Percentiles rank a stretch among this genome's conserved stretches.
These are phyloP conservation scores for Chelonus formosanus DNA, from an alignment of 2,888 invertebrate genomes.

Conservation along the genomic window DNA sequence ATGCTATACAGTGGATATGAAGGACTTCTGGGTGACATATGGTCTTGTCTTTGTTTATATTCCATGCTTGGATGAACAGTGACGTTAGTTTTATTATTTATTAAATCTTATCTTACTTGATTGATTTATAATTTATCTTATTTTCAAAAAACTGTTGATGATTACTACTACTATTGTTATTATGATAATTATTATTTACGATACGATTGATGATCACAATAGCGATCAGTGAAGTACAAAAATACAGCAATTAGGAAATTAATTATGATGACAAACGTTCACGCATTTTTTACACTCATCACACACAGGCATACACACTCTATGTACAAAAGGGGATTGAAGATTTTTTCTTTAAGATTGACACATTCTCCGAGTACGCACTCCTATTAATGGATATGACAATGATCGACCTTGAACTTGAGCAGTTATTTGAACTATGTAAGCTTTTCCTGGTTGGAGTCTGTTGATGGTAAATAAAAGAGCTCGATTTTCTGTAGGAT, in stretches of 20 bases:
- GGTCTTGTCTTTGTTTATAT: no score
- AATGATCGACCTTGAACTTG: conserved; percentile 53
- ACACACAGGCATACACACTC: conserved; percentile 34
- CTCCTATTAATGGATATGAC: conserved; percentile 55
- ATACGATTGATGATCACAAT: conserved; percentile 7
- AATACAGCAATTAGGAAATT: conserved; percentile 22
- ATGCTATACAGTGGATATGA: no score
- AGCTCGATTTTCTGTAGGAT: conserved; percentile 48
- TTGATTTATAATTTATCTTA: no score
- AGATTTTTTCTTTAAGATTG: conserved; percentile 36
- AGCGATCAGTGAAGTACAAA: conserved; percentile 25
- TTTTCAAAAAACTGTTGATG: no score
- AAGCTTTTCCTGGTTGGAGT: conserved; percentile 54
- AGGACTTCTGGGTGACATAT: no score
- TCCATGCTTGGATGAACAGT: no score
- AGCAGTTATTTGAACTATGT: conserved; percentile 56
- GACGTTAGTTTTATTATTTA: no score
- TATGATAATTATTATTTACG: neutral
- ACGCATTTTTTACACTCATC: conserved; percentile 17
- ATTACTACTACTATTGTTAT: no score
- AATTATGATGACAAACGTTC: conserved; percentile 19
- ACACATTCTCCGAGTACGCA: conserved; percentile 54
- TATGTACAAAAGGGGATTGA: conserved; percentile 36
- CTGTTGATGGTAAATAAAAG: conserved; percentile 53
- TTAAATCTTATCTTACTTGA: no score